Evolutionary conservation across 1,140 invertebrate genomes (phyloP).

Genomic region (Drosophila parvula): DNA sequence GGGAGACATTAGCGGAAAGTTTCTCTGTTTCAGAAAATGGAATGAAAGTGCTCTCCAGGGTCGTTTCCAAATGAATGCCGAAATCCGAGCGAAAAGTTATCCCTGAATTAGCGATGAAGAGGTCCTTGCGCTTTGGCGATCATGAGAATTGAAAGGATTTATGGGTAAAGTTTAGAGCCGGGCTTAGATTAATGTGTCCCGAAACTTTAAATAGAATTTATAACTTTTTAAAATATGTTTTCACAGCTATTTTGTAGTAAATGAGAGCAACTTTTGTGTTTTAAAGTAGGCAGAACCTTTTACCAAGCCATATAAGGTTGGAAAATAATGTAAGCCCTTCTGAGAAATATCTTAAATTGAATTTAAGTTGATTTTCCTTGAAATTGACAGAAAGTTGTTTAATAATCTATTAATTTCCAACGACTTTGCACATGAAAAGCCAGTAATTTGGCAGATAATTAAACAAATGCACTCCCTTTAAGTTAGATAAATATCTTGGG

Average conservation of each 20-base stretch:
- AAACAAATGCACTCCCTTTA: neutral
- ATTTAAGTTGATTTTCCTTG: neutral
- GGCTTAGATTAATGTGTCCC: slow-evolving; percentile 3
- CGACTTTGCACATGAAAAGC: neutral
- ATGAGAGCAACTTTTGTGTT: neutral
- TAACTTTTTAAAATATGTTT: neutral
- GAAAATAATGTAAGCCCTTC: neutral
- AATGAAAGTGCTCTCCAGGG: slow-evolving; percentile 48
- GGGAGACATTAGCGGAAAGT: slow-evolving; percentile 48
- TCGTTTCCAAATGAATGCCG: slow-evolving; percentile 21
- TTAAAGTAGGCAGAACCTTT: neutral
- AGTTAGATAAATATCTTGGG: neutral
- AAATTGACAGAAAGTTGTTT: too few species aligned
- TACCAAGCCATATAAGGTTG: neutral
- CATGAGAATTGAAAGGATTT: slow-evolving; percentile 18
- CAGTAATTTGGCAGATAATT: neutral
- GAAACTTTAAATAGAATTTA: slow-evolving; percentile 19
- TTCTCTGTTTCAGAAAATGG: slow-evolving; percentile 40
- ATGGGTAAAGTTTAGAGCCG: slow-evolving; percentile 13
- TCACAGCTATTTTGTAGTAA: neutral
- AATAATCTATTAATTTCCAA: neutral
- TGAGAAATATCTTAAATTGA: neutral
- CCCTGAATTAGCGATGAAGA: slow-evolving; percentile 2
- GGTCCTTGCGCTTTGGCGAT: slow-evolving; percentile 4
- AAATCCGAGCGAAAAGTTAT: slow-evolving; percentile 27